A percentile compares a stretch with the other conserved stretches of the same genome.
phyloP scores from a whole-genome alignment of 2,113 vertebrate species.

The Catharus minimus region DNA sequence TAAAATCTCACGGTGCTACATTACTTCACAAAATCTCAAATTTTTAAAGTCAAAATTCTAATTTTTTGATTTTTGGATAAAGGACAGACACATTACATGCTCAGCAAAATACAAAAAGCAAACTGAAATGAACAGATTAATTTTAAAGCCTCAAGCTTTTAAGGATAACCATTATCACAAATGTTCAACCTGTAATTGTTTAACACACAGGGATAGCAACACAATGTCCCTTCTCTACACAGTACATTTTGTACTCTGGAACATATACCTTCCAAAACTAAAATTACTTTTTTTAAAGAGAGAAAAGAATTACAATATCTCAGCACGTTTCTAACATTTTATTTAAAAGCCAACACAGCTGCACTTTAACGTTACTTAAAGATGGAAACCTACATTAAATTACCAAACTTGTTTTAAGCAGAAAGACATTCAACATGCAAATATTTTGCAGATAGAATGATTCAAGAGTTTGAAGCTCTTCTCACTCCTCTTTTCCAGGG shows the following conservation, averaged over 20 bases:
- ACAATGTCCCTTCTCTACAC: background rate
- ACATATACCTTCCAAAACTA: background rate
- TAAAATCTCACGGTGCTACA: background rate
- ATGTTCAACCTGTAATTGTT: slow-evolving; percentile 8
- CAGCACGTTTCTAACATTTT: background rate
- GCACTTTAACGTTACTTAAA: background rate
- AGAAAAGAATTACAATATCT: background rate
- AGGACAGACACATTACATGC: background rate
- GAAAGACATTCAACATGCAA: slow-evolving; percentile 15
- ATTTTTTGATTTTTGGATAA: background rate
- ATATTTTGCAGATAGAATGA: slow-evolving; percentile 32
- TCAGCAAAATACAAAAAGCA: background rate
- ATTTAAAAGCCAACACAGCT: slow-evolving; percentile 21
- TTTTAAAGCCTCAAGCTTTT: background rate
- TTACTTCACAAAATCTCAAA: background rate
- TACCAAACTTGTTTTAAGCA: slow-evolving; percentile 9
- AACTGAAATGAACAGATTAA: background rate
- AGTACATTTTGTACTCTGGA: background rate
- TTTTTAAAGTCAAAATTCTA: background rate
- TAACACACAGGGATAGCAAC: background rate
- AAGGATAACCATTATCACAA: background rate
- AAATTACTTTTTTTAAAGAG: background rate
- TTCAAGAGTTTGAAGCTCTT: slow-evolving; percentile 25
- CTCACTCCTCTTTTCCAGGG: slow-evolving; percentile 44
- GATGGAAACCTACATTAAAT: slow-evolving; percentile 26